Conservation (phyloP, 2,888 invertebrate species). For the Tenthredo amoena region DNA sequence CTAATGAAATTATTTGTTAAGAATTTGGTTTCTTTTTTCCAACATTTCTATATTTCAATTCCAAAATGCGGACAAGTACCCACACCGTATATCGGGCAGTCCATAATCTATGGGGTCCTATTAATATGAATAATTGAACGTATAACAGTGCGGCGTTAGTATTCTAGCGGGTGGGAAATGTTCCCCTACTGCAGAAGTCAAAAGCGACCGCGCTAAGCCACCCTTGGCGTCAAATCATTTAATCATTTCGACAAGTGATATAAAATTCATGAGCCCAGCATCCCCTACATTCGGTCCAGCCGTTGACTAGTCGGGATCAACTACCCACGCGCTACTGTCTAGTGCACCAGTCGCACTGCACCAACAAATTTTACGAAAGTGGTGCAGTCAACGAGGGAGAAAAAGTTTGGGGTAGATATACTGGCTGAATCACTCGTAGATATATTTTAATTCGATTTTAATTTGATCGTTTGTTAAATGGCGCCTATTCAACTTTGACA, state of each 20-base stretch:
- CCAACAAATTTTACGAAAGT: slow-evolving; percentile 1
- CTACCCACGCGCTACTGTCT: background rate
- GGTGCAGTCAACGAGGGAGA: background rate
- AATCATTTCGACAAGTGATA: slow-evolving; percentile 70
- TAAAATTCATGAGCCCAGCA: slow-evolving; percentile 72
- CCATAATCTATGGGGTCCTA: slow-evolving; percentile 55
- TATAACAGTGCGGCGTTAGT: slow-evolving; percentile 39
- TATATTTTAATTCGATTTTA: slow-evolving; percentile 75
- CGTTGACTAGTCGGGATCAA: slow-evolving; percentile 12
- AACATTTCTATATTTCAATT: background rate
- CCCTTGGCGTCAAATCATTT: slow-evolving; percentile 65
- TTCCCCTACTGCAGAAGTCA: slow-evolving; percentile 63
- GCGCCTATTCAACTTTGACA: slow-evolving; percentile 69
- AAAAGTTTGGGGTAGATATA: slow-evolving; percentile 26
- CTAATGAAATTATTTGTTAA: background rate
- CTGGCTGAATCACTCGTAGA: slow-evolving; percentile 45
- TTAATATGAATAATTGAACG: slow-evolving; percentile 74
- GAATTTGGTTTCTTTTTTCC: background rate
- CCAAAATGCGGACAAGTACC: background rate
- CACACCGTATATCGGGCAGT: background rate
- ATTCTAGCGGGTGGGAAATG: slow-evolving; percentile 48
- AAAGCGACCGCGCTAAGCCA: slow-evolving; percentile 60
- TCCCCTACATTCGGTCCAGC: slow-evolving; percentile 34
- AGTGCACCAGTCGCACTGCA: slow-evolving; percentile 35
- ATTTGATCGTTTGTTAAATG: slow-evolving; percentile 66